These are phyloP conservation scores for Zoanthus sociatus DNA, from an alignment of 92 coral and sea anemone genomes.

Conservation along the genomic window DNA sequence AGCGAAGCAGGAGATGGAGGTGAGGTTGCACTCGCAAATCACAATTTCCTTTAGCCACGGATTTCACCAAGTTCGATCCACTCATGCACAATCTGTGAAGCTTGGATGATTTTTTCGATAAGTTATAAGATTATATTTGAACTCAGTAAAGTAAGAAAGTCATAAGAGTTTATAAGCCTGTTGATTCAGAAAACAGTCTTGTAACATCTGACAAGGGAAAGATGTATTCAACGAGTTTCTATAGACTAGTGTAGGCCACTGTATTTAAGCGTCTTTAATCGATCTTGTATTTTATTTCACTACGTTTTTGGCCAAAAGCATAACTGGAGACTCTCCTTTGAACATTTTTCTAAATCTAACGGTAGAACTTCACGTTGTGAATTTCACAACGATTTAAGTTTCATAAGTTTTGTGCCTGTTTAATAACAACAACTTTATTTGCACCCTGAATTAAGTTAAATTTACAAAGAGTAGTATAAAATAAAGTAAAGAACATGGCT, in stretches of 20 bases:
- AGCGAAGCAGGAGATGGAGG: constrained; percentile 53
- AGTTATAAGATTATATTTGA: constrained; percentile 22
- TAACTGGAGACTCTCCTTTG: constrained; percentile 24
- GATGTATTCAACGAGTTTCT: neutral
- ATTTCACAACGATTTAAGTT: constrained; percentile 20
- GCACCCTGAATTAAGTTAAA: constrained; percentile 4
- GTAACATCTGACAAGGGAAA: neutral
- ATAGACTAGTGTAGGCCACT: constrained; percentile 35
- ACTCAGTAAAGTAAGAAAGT: constrained; percentile 47
- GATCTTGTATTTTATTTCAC: neutral
- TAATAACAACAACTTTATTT: neutral
- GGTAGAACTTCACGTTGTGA: constrained; percentile 24
- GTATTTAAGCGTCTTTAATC: constrained; percentile 11
- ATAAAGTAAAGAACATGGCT: constrained; percentile 2
- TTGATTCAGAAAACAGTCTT: neutral
- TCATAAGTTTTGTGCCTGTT: constrained; percentile 35
- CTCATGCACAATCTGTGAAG: constrained; percentile 39
- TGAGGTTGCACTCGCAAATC: constrained; percentile 56
- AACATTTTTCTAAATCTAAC: neutral
- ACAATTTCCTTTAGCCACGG: constrained; percentile 41
- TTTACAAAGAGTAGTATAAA: constrained; percentile 4
- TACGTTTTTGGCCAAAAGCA: constrained; percentile 28
- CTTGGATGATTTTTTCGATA: constrained; percentile 45
- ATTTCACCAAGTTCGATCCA: constrained; percentile 21
- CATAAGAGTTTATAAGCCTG: constrained; percentile 14